Base-by-base conservation (phyloP, 2,888 invertebrate genomes). In the Xestia c-nigrum region DNA sequence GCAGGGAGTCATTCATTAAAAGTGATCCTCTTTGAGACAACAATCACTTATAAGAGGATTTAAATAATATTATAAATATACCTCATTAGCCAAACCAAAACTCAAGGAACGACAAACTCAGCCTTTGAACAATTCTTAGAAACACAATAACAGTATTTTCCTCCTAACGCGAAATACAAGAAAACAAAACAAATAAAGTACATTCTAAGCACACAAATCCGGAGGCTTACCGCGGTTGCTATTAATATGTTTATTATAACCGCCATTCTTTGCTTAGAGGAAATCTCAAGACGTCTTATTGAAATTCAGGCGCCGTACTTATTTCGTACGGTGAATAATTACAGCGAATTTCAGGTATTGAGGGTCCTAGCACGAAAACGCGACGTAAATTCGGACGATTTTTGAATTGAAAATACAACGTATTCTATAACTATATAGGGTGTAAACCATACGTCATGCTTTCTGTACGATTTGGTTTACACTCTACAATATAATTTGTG, bases 281-380 rank as follows among this genome's bases (percentile, higher is more conserved):
- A 85, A 87, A 87, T 85, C 82, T 78, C 67, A 55, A 65, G 57
- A 47, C 24, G 67, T 46, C 66, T 79, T 77, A 87, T 90, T 90
- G 86, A 87, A 87, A 90, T 90, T 89, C 89, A 86, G 82, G 72
- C 81, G 70, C 68, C 88, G 85, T 89, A 81, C 73, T 78, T 76
- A 79, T 81, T 84, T 86, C 76, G 85, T 85, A 81, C 85, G 80
- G 71, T 84, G 85, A 81, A 89, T 87, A 86, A 84, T 85, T 83
- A 85, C 80, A 14, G 38, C 10, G 52, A 57, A 52, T 69, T 65
- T 69, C 31, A 61, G 24, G 19, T 38, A 55, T 40, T 40, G 43
- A 16, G 43, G 43, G 64, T n/a, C n/a, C n/a, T 64, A 64, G 1
- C 14, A 43, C 43, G 64, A 64, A 43, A 16, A 9, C n/a, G 16